Evolutionary conservation across 2,888 invertebrate species (phyloP).

Genomic region (Yponomeuta cagnagella): DNA sequence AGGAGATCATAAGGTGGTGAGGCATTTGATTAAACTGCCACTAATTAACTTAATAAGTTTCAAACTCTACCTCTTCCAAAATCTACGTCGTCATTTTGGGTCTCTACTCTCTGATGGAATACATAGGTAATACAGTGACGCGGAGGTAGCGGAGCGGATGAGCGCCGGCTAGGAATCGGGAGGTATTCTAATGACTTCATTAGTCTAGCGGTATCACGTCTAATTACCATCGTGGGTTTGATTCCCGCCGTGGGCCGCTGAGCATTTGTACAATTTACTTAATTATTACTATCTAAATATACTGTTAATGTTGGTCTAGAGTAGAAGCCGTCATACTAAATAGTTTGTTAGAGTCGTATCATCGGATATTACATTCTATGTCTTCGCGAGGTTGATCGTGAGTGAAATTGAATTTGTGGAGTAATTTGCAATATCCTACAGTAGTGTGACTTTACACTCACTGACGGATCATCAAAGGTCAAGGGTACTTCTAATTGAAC

Average conservation of each 20-base stretch:
- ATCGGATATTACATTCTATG: not conserved
- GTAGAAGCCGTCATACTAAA: not conserved
- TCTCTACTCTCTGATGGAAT: not conserved
- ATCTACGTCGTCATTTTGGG: not conserved
- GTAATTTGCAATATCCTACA: not conserved
- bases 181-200: too few species aligned
- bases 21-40: not conserved
- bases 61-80: not conserved
- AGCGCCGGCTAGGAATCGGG: too few species aligned
- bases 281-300: not conserved
- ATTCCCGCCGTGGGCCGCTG: too few species aligned
- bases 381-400: not conserved
- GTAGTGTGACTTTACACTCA: not conserved
- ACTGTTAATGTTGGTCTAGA: not conserved
- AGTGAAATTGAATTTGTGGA: not conserved
- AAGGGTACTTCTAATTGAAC: too few species aligned
- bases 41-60: conserved; percentile 2
- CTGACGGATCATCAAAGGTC: too few species aligned
- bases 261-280: too few species aligned
- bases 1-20: not conserved
- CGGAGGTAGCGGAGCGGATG: too few species aligned
- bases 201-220: too few species aligned
- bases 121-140: too few species aligned
- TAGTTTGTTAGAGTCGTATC: not conserved
- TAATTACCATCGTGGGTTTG: too few species aligned